These are phyloP conservation scores for Babylonia areolata DNA, from an alignment of 1,140 invertebrate species.

Conservation along the genomic window DNA sequence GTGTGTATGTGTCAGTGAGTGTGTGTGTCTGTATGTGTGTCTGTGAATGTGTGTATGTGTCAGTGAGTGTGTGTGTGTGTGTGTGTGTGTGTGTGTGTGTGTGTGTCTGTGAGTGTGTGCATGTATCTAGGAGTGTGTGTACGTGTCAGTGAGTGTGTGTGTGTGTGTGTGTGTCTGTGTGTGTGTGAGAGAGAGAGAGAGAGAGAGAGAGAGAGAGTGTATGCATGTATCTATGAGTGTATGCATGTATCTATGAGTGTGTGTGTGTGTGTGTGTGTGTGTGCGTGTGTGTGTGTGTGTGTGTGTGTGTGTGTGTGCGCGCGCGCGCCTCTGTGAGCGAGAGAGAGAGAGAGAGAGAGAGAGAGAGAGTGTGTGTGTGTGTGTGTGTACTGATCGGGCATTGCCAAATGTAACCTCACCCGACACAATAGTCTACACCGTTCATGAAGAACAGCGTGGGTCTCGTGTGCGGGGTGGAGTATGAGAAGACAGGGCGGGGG, in stretches of 20 bases:
- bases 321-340: not conserved
- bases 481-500: no score
- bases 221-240: no score
- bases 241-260: no score
- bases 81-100: conserved; percentile 41
- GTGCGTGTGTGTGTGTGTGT: no score
- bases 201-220: not conserved
- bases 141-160: conserved; percentile 42
- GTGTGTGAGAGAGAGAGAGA: not conserved
- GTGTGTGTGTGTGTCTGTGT: conserved; percentile 34
- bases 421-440: no score
- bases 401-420: no score
- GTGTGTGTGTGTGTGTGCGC: not conserved
- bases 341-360: not conserved
- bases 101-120: not conserved
- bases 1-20: conserved; percentile 43
- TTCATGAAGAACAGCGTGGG: no score
- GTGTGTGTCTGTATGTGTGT: conserved; percentile 43
- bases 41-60: conserved; percentile 41
- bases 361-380: not conserved
- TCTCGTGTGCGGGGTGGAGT: no score
- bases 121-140: conserved; percentile 37
- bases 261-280: no score
- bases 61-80: conserved; percentile 40
- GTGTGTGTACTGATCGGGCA: no score